phyloP scores from a whole-genome alignment of 2,113 vertebrate species.

The Taurulus bubalis region DNA sequence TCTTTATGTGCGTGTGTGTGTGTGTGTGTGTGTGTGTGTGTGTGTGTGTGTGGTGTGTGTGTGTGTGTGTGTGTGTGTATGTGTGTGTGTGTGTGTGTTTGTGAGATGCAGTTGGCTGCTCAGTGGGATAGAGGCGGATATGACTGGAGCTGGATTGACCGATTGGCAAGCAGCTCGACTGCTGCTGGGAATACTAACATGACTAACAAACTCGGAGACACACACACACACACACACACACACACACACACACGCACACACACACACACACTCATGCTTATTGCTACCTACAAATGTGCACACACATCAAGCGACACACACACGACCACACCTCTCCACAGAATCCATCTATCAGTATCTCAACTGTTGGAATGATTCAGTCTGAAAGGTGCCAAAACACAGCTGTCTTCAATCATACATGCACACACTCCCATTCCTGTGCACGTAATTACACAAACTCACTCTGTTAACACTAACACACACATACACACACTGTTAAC shows the following conservation, averaged over 20 bases:
- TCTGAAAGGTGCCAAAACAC: slow-evolving; percentile 59
- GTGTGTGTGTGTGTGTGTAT: slow-evolving; percentile 18
- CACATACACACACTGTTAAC: slow-evolving; percentile 13
- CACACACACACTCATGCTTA: not conserved
- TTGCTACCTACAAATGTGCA: slow-evolving; percentile 20
- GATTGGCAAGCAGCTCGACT: slow-evolving; percentile 63
- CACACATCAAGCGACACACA: not conserved
- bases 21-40: slow-evolving; percentile 5
- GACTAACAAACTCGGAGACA: slow-evolving; percentile 33
- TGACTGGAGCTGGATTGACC: slow-evolving; percentile 64
- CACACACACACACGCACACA: not conserved
- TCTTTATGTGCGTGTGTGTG: slow-evolving; percentile 29
- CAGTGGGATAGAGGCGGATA: slow-evolving; percentile 62
- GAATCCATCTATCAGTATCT: slow-evolving; percentile 42
- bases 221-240: not conserved
- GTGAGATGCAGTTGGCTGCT: slow-evolving; percentile 68
- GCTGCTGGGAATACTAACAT: slow-evolving; percentile 72
- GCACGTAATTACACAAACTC: not conserved
- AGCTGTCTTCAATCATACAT: slow-evolving; percentile 41
- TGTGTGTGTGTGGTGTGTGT: slow-evolving; percentile 18
- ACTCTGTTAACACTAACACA: slow-evolving; percentile 4
- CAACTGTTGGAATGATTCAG: slow-evolving; percentile 53
- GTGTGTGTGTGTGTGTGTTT: slow-evolving; percentile 28
- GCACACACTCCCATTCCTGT: too few relatives aligned
- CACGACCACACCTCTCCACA: slow-evolving; percentile 5